Evolutionary conservation across 2,888 invertebrate species (phyloP).

Genomic region (Amphipyra tragopoginis): DNA sequence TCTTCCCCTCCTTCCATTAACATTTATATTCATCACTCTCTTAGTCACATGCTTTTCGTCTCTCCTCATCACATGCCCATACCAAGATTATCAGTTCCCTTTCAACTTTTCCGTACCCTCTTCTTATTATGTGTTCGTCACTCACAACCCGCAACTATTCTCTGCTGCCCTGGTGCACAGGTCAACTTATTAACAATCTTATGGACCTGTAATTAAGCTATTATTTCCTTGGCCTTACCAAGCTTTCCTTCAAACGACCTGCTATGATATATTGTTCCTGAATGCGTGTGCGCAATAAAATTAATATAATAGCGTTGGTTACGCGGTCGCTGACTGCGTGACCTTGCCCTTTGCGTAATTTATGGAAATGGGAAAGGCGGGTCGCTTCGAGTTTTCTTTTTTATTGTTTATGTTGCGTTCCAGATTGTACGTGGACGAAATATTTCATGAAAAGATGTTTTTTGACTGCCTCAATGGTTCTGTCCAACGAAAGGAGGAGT

Average conservation of each 20-base stretch:
- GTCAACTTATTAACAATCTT: slow-evolving; percentile 47
- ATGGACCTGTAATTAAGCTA: slow-evolving; percentile 48
- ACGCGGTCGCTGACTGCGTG: slow-evolving; percentile 44
- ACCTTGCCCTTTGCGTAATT: slow-evolving; percentile 54
- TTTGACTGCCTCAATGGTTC: too few species aligned
- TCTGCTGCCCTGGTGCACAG: slow-evolving; percentile 10
- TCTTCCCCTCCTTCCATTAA: too few species aligned
- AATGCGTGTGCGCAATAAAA: slow-evolving; percentile 56
- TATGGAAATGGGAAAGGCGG: slow-evolving; percentile 54
- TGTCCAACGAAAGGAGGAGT: too few species aligned
- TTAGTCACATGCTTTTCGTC: too few species aligned
- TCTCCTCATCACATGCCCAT: too few species aligned
- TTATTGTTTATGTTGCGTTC: slow-evolving; percentile 32
- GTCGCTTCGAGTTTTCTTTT: slow-evolving; percentile 44
- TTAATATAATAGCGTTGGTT: slow-evolving; percentile 55
- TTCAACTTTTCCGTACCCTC: too few species aligned
- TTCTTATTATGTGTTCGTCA: slow-evolving; percentile 33
- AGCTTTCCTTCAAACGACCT: slow-evolving; percentile 58
- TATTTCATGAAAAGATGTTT: slow-evolving; percentile 7
- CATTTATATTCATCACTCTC: too few species aligned
- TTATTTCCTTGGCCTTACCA: slow-evolving; percentile 26
- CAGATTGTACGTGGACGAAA: slow-evolving; percentile 4
- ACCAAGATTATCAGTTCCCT: too few species aligned
- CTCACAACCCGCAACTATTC: slow-evolving; percentile 27
- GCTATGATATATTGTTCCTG: slow-evolving; percentile 68